Conservation (phyloP, 2,797 vertebrate species). For the Trachops cirrhosus region DNA sequence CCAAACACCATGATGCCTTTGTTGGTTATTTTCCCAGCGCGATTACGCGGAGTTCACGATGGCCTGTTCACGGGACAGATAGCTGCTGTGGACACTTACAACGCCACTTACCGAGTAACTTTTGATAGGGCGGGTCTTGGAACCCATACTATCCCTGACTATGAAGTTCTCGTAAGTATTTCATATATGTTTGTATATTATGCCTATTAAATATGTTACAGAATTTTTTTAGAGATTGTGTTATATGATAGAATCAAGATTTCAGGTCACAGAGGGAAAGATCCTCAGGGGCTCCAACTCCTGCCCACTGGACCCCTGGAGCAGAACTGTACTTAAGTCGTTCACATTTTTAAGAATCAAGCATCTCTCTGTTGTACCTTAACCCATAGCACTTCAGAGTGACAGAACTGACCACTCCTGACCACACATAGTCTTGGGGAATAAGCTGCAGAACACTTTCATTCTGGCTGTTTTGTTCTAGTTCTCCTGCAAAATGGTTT, state of each 20-base stretch:
- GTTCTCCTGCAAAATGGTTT: not conserved
- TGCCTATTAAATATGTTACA: conserved; percentile 33
- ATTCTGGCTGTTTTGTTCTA: not conserved
- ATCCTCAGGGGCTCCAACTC: not conserved
- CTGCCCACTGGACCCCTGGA: not conserved
- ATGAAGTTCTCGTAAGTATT: conserved; percentile 96
- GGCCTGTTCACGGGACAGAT: conserved; percentile 98
- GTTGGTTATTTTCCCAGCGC: conserved; percentile 84
- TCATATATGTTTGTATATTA: conserved; percentile 2
- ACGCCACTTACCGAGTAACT: conserved; percentile 97
- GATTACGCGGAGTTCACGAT: conserved; percentile 96
- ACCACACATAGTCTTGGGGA: not conserved
- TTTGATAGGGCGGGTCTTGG: conserved; percentile 97
- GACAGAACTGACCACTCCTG: not conserved
- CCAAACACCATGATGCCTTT: conserved; percentile 4
- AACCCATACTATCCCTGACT: conserved; percentile 98
- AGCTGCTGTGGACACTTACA: conserved; percentile 97
- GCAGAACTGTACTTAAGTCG: not conserved
- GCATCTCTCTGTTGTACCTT: not conserved
- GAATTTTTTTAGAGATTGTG: not conserved
- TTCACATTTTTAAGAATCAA: not conserved
- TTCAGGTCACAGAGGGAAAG: conserved; percentile 19
- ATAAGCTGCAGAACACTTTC: not conserved
- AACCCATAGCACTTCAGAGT: not conserved
- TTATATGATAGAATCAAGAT: conserved; percentile 30